Evolutionary conservation across 2,888 invertebrate species (phyloP), one percentile per base, ranked within the genome.

Genomic region (Drosophila setosimentum): DNA sequence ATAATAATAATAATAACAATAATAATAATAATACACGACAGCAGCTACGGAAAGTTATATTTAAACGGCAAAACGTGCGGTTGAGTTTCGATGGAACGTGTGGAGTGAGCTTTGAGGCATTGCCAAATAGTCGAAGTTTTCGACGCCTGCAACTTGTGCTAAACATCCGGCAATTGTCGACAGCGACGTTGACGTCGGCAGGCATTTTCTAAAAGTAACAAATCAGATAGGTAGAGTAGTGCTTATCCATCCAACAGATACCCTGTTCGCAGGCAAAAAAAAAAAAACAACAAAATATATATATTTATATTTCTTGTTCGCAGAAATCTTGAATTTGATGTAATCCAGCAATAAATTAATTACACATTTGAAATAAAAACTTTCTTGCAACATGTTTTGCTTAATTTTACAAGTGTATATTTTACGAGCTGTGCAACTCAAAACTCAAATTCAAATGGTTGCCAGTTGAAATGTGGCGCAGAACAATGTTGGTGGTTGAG

Each of bases 111-210:
- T 30, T 33, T n/a, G 35, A 40, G 61, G 55, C 59, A 55, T 48
- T 55, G 66, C 63, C 57, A 67, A 82, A 62, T 70, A 58, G 73
- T 24, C 10, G 16, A 77, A 70, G 61, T 54, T 73, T 69, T 40
- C 33, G 50, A 37, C 60, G 42, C 49, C 58, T 40, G 66, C 75
- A 68, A 75, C 58, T 76, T 80, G 86, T 83, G 78, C 81, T 88
- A 88, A 84, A 86, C 84, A 84, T 88, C 81, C 83, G 84, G 78
- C 83, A 76, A 70, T 71, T 68, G 69, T 73, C 58, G 67, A 76
- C 76, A 69, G 49, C 65, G 54, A 65, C 29, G 55, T 69, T 73
- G 79, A 82, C 58, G 76, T 74, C 69, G 77, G 55, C 85, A 68
- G 87, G 70, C 66, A 71, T 73, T 87, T 79, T 73, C 73, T 72